These are phyloP conservation scores for Drosophila lacteicornis DNA, from an alignment of 1,140 invertebrate genomes.

Conservation along the genomic window DNA sequence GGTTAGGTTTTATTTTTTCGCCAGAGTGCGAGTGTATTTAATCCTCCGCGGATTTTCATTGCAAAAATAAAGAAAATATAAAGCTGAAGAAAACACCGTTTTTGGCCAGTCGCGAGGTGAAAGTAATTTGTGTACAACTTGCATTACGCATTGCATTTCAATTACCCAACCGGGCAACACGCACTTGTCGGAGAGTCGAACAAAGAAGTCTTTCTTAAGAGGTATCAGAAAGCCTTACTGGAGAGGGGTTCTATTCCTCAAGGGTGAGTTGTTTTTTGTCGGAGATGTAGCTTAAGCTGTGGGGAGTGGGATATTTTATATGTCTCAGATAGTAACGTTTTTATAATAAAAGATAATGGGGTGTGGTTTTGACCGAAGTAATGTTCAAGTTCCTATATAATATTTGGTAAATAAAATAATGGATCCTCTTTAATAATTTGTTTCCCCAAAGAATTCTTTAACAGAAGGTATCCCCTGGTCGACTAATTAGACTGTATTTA, in stretches of 20 bases:
- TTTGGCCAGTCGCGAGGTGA: slow-evolving; percentile 42
- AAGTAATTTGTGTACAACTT: slow-evolving; percentile 45
- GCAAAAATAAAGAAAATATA: slow-evolving; percentile 1
- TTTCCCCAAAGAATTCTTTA: not conserved
- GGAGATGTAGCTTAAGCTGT: not conserved
- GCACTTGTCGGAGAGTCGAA: slow-evolving; percentile 2
- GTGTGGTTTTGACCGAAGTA: not conserved
- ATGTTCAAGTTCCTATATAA: too few species aligned
- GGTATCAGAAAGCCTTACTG: not conserved
- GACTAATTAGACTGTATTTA: not conserved
- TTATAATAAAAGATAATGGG: not conserved
- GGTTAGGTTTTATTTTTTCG: slow-evolving; percentile 1
- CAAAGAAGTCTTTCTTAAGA: slow-evolving; percentile 2
- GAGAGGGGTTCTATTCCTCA: not conserved
- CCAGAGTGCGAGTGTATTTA: slow-evolving; percentile 6
- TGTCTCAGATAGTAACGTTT: not conserved
- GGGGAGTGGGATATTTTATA: not conserved
- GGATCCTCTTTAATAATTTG: not conserved
- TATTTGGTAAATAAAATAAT: not conserved
- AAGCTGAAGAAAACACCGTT: slow-evolving; percentile 21
- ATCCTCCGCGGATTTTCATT: slow-evolving; percentile 10
- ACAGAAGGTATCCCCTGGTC: not conserved
- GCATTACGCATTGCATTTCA: slow-evolving; percentile 44
- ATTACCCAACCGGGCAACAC: slow-evolving; percentile 28
- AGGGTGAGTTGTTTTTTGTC: slow-evolving; percentile 7